Evolutionary conservation across 2,113 vertebrate species (phyloP), one percentile per base, ranked within the genome.

Genomic region (Varanus salvator): DNA sequence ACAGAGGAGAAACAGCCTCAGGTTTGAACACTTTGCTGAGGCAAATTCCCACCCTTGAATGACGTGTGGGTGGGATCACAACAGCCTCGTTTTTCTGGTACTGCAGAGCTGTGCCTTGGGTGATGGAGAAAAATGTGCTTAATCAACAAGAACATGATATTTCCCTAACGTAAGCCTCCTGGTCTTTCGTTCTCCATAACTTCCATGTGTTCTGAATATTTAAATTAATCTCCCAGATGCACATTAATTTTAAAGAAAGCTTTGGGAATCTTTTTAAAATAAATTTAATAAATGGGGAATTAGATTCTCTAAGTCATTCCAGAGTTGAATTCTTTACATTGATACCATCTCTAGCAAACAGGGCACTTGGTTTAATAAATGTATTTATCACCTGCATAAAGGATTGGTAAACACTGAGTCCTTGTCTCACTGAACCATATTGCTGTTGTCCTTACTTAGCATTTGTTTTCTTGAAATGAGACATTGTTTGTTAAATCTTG

Each of bases 351-450:
- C 85, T 92, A 95, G 86, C 92, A 89, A 95, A 92, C 50, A 69
- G 85, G 84, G 71, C 84, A 87, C 89, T 96, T 96, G 95, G 96
- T 96, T 96, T 96, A 96, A 97, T 96, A 96, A 93, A 96, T 93
- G 86, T 94, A 93, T 95, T 96, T 96, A 97, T 97, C 97, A 96
- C 96, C 96, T 94, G 95, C 91, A 95, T 92, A 94, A 93, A 96
- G 91, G 88, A 95, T 87, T 95, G 94, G 91, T 86, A 96, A 97
- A 95, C 93, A 94, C 60, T 21, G 93, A 96, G 89, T 75, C 91
- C 87, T 94, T 93, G 69, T 95, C 92, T 93, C 91, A 69, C 92
- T 94, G 91, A 84, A 95, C 71, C 91, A 77, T 92, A 94, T 97
- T 95, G 96, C 88, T 66, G 54, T 83, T 89, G 52, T 96, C 90